Percentiles rank a stretch among this genome's conserved stretches.
These are phyloP conservation scores for Margarornis squamiger DNA, from an alignment of 2,797 vertebrate species.

Conservation along the genomic window DNA sequence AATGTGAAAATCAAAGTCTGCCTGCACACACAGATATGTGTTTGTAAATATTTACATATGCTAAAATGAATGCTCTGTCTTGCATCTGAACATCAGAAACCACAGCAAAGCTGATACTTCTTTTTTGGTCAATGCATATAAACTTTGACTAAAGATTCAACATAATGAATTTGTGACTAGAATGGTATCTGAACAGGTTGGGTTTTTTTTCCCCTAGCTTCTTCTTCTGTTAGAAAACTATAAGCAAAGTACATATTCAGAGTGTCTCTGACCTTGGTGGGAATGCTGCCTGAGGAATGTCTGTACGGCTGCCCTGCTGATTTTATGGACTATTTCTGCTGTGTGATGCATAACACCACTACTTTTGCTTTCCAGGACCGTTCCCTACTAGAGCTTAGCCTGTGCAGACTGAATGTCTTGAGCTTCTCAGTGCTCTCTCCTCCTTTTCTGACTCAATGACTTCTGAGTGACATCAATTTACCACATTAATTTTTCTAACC, in stretches of 20 bases:
- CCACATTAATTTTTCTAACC: not conserved
- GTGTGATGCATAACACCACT: not conserved
- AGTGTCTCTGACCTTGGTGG: not conserved
- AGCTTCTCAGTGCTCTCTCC: not conserved
- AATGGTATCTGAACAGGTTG: not conserved
- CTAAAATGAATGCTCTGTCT: not conserved
- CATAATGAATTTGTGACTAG: not conserved
- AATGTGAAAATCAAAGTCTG: not conserved
- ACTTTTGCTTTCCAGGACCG: not conserved
- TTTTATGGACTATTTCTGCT: not conserved
- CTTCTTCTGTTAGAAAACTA: not conserved
- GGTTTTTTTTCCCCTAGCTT: not conserved
- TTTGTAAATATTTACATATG: not conserved
- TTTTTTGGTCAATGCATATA: not conserved
- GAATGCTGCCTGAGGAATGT: not conserved
- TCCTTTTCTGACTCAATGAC: not conserved
- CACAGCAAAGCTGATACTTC: not conserved
- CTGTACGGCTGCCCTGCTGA: not conserved
- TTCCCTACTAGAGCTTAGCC: not conserved
- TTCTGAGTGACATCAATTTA: slow-evolving; percentile 11
- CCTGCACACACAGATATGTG: not conserved
- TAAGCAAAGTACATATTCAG: not conserved
- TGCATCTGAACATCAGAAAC: not conserved
- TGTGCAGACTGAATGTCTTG: not conserved
- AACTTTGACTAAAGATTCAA: not conserved